Evolutionary conservation across 2,888 invertebrate species (phyloP).

Genomic region (Synergus umbraculus): DNA sequence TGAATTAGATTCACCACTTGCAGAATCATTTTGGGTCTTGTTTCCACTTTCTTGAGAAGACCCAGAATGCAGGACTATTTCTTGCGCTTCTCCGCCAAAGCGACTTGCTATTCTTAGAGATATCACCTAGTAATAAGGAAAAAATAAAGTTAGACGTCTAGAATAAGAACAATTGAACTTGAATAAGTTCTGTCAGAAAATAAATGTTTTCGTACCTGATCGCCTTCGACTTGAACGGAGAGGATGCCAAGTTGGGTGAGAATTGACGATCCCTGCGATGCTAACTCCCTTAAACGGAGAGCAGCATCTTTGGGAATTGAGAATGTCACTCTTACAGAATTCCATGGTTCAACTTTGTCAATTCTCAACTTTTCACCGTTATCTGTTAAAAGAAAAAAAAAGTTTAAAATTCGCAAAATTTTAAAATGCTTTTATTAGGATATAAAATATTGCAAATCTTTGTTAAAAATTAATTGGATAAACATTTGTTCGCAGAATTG

Average conservation of each 20-base stretch:
- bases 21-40: conserved; percentile 70
- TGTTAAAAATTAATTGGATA: not conserved
- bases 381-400: conserved; percentile 65
- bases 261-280: conserved; percentile 92
- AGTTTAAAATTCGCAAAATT: conserved; percentile 6
- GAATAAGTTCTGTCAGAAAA: not conserved
- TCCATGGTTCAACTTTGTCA: conserved; percentile 97
- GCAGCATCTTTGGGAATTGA: conserved; percentile 98
- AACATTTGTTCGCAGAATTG: not conserved
- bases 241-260: conserved; percentile 95
- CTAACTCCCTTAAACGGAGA: conserved; percentile 92
- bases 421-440: conserved; percentile 1
- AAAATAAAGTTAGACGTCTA: not conserved
- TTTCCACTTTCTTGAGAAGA: conserved; percentile 74
- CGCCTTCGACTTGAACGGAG: conserved; percentile 95
- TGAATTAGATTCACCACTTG: conserved; percentile 63
- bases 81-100: conserved; percentile 84
- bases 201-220: conserved; percentile 81
- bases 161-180: too few relatives aligned
- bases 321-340: conserved; percentile 98
- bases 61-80: conserved; percentile 83
- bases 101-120: conserved; percentile 83
- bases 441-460: not conserved
- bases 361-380: conserved; percentile 81
- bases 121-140: conserved; percentile 78